Base-by-base conservation (phyloP, 2,113 vertebrate genomes). In the Vulpes lagopus region DNA sequence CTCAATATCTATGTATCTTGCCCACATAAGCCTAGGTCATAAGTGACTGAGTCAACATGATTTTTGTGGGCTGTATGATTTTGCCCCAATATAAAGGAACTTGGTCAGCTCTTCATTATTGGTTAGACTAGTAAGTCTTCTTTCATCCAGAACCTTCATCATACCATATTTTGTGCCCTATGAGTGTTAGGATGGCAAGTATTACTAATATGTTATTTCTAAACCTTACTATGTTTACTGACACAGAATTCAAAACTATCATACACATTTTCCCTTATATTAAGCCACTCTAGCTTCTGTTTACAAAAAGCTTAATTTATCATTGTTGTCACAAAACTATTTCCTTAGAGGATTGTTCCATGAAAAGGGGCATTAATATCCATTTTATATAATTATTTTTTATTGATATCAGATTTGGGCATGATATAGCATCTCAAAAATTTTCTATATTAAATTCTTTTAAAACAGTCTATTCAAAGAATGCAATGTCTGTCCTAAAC, bases 381-480 rank as follows among this genome's bases (percentile, higher is more conserved):
- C 83, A 76, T 73, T 79, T 81, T 20, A 86, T 67, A 71, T 91
- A 87, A 81, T 62, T 59, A 55, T 14, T 90, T 80, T 94, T 79
- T 6, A 85, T 64, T 94, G 27, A 71, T 23, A 32, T 38, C 38
- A 57, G 43, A 79, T 73, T 82, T 81, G 65, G 57, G 65, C 53
- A 83, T 83, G 35, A 93, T 4, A 89, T 19, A 89, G 38, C 4
- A 93, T 35, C 59, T 60, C 51, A 83, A 82, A 76, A 76, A 60
- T 27, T 60, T 65, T 71, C 38, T 67, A 67, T 23, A 67, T 1
- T 60, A 83, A 93, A 60, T 89, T 89, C 7, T 53, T 38, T 83
- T 84, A 51, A 93, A 83, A 82, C 30, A 23, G 64, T 64, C 76
- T 65, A 43, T n/a, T 81, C 38, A 81, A 73, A 91, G 27, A 73